phyloP scores from a whole-genome alignment of 2,888 invertebrate genomes.

The Euplagia quadripunctaria region DNA sequence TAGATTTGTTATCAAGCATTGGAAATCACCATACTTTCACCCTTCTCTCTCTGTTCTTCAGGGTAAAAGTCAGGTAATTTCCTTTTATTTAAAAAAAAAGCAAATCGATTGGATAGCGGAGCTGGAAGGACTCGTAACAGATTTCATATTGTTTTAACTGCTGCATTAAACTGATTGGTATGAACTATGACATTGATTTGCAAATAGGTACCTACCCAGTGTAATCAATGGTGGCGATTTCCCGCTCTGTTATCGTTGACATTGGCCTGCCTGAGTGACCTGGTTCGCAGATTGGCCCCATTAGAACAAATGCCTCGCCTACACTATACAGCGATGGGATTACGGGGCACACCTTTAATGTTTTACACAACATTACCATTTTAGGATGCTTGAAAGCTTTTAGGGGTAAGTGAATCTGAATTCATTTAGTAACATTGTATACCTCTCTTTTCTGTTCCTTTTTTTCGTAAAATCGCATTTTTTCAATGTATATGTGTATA shows the following conservation, averaged over 20 bases:
- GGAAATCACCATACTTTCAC: too few relatives aligned
- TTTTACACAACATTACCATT: conserved; percentile 65
- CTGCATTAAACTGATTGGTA: conserved; percentile 26
- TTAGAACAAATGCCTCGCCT: conserved; percentile 67
- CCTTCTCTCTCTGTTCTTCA: too few relatives aligned
- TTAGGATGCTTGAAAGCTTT: conserved; percentile 50
- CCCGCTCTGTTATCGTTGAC: conserved; percentile 57
- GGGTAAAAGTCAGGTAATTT: too few relatives aligned
- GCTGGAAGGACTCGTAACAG: too few relatives aligned
- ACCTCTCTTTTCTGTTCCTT: not conserved
- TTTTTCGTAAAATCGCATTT: too few relatives aligned
- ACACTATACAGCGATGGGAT: conserved; percentile 42
- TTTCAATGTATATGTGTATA: too few relatives aligned
- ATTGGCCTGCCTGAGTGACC: conserved; percentile 72
- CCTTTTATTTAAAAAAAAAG: too few relatives aligned
- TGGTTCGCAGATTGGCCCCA: conserved; percentile 67
- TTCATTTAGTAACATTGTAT: conserved; percentile 11
- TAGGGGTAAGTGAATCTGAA: conserved; percentile 34
- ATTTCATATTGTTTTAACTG: too few relatives aligned
- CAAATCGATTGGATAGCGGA: too few relatives aligned
- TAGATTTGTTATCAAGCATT: too few relatives aligned
- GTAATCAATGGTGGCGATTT: conserved; percentile 56
- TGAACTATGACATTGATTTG: conserved; percentile 48
- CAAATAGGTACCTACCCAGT: conserved; percentile 38
- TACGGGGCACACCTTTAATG: conserved; percentile 63